Conservation (phyloP, 2,797 vertebrate species). For the Glossophaga mutica region DNA sequence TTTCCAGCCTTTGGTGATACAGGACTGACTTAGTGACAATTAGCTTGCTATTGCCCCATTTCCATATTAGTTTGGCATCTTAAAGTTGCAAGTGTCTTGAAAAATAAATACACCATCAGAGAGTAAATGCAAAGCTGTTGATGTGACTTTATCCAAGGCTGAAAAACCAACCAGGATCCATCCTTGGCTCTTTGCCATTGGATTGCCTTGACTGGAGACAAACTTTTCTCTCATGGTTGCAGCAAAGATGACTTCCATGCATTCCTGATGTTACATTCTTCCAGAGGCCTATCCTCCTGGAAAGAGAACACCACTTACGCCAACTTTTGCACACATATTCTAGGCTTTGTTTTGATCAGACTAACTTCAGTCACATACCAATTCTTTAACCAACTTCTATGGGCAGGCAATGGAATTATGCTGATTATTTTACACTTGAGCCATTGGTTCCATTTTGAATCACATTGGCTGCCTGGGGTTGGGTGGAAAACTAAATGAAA, state of each 20-base stretch:
- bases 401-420: not conserved
- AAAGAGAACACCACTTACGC: not conserved
- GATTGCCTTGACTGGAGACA: not conserved
- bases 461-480: not conserved
- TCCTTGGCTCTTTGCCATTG: not conserved
- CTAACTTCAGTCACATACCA: not conserved
- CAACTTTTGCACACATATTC: not conserved
- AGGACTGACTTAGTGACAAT: conserved; percentile 25
- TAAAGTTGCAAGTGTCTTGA: conserved; percentile 16
- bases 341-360: not conserved
- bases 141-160: not conserved
- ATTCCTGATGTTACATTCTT: not conserved
- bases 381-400: not conserved
- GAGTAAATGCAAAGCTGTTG: not conserved
- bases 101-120: conserved; percentile 19
- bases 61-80: not conserved
- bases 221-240: not conserved
- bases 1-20: not conserved
- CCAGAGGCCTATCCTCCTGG: not conserved
- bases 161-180: not conserved
- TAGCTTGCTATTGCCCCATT: not conserved
- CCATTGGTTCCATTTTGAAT: not conserved
- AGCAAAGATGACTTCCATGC: not conserved
- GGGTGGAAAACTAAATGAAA: not conserved
- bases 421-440: not conserved